Evolutionary conservation across 2,113 vertebrate species (phyloP).

Genomic region (Meles meles): DNA sequence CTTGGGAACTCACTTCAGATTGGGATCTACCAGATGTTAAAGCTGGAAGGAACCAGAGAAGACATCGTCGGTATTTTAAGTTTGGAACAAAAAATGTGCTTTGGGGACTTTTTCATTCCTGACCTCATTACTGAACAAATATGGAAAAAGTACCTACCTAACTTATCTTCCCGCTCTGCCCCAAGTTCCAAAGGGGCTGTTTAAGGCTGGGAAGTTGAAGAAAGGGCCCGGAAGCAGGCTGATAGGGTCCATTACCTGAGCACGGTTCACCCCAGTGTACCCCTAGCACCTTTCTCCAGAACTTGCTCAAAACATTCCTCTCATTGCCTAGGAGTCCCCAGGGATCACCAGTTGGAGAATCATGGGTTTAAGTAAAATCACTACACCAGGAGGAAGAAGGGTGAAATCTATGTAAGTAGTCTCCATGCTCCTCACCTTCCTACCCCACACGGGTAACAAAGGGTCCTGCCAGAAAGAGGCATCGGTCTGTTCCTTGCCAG

Average conservation of each 20-base stretch:
- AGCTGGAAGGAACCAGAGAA: background rate
- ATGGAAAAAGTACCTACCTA: background rate
- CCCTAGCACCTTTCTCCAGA: background rate
- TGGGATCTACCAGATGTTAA: background rate
- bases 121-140: background rate
- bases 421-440: background rate
- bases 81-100: background rate
- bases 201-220: background rate
- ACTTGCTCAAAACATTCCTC: background rate
- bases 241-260: rapidly evolving
- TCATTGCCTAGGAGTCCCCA: background rate
- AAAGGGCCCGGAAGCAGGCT: background rate
- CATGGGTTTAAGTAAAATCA: background rate
- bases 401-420: background rate
- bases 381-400: background rate
- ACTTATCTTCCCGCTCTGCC: background rate
- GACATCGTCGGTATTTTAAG: background rate
- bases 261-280: rapidly evolving
- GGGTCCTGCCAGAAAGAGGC: background rate
- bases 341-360: background rate
- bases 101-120: background rate
- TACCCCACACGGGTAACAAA: background rate
- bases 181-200: background rate
- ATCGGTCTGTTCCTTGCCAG: background rate
- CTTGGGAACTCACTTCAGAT: background rate